Evolutionary conservation across 2,888 invertebrate species (phyloP), one percentile per base, ranked within the genome.

Genomic region (Cyclophora albipunctata): DNA sequence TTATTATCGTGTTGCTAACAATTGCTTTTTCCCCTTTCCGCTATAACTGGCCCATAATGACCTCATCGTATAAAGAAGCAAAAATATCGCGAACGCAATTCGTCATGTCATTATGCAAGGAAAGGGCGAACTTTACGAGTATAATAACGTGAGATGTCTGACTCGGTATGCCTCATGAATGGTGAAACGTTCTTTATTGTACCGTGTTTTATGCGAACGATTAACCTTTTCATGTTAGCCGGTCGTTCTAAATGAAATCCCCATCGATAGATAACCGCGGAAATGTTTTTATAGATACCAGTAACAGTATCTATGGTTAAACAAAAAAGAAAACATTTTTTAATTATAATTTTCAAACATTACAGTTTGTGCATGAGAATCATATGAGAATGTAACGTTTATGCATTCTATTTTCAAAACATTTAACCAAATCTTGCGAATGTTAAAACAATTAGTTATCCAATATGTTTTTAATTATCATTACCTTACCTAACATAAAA

Each of bases 61-160:
- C 83, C 80, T 72, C 75, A 75, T 81, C 78, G 75, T 73, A 84
- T 83, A 81, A 82, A 83, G 81, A 80, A 75, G 83, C 78, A 81
- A 82, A 86, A 85, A 86, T 86, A 86, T 84, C 83, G 83, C 76
- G 77, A 81, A 72, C 80, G 85, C 83, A 84, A 86, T 88, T 84
- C 86, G 84, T 87, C 86, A 86, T 86, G 82, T 86, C 84, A 88
- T 87, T 88, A 87, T 87, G 86, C 87, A 87, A 78, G 84, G 81
- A 83, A 86, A 87, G 84, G 85, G 84, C 86, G 78, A 82, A 83
- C 81, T 87, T 88, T 86, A 88, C 84, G 87, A 83, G 80, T 81
- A 84, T 85, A 85, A 87, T 87, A 87, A 86, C 86, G 82, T 63
- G 84, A 88, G 86, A 87, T 85, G 81, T 85, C 82, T 83, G 85